phyloP scores from a whole-genome alignment of 1,140 invertebrate genomes.

The Macrocentrus cingulum region DNA sequence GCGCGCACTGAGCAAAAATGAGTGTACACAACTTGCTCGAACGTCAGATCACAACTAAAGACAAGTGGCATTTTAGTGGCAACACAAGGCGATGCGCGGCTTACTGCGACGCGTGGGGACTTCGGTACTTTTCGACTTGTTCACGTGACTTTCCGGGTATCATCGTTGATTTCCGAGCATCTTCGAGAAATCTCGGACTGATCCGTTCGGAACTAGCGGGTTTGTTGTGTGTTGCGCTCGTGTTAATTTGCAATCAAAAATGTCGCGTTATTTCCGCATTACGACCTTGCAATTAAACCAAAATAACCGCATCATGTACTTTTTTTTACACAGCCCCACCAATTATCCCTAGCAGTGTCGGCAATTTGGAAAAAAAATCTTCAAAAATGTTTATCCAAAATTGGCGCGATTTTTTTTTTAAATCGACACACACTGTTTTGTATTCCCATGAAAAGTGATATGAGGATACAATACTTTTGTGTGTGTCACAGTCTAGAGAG shows the following conservation, averaged over 20 bases:
- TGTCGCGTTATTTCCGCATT: constrained; percentile 18
- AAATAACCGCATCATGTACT: no score
- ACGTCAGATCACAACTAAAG: constrained; percentile 8
- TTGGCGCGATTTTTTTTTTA: no score
- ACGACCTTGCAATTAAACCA: background rate
- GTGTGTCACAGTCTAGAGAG: no score
- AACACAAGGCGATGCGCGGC: background rate
- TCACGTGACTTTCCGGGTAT: constrained; percentile 10
- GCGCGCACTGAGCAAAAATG: background rate
- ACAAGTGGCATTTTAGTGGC: constrained; percentile 12
- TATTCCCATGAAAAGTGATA: no score
- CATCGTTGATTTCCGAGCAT: background rate
- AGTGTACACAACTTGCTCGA: background rate
- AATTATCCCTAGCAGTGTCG: no score
- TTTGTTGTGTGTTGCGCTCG: constrained; percentile 12
- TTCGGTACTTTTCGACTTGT: background rate
- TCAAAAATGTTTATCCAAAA: no score
- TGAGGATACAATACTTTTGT: no score
- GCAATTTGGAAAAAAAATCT: no score
- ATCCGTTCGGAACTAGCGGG: constrained; percentile 21
- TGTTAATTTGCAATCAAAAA: constrained; percentile 19
- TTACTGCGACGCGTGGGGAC: background rate
- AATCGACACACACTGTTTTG: no score
- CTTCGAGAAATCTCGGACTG: constrained; percentile 2
- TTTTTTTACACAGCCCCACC: no score